Evolutionary conservation across 2,113 vertebrate genomes (phyloP), one percentile per base, ranked within the genome.

Genomic region (Mystacornis crossleyi): DNA sequence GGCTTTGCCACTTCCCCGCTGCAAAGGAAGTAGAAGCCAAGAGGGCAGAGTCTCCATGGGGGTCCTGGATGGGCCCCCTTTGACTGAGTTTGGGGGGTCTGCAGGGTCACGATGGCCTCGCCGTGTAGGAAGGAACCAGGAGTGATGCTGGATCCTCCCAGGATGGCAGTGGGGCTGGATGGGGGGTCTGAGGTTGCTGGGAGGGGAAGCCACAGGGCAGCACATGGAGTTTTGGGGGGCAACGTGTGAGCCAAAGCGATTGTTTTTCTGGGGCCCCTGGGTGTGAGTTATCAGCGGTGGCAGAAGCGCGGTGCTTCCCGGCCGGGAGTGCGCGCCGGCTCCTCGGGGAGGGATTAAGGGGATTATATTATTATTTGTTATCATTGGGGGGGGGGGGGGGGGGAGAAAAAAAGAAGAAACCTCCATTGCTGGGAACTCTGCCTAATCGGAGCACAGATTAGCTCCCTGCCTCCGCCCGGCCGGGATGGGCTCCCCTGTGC

Each of bases 321-420:
- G 83, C 85, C 38, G 51, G 94, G 92, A 57, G 47, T 54, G 80
- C 9, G 7, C 12, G 43, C 57, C 9, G 58, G 78, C 86, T 97
- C 97, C 96, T 92, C 47, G 25, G 97, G 96, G 96, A 97, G 57
- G 95, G 96, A 97, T 97, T 97, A 97, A 89, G 79, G 89, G 96
- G 96, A 97, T 97, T 97, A 97, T 96, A 92, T 97, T 97, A 97
- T 97, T 97, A 97, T 96, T 97, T 92, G 97, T 96, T 97, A 97
- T 96, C 89, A 45, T 92, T 47, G 86, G 40, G 54, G 93, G 89
- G 93, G 36, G 34, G 64, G 86, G 40, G 54, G 93, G 89, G 93
- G 36, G 34, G 64, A 26, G 33, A 16, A 64, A 64, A 74, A 33
- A 51, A 65, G 80, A 50, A 96, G 94, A 96, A 95, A 81, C 96